phyloP scores from a whole-genome alignment of 2,113 vertebrate species.

The Podarcis muralis region DNA sequence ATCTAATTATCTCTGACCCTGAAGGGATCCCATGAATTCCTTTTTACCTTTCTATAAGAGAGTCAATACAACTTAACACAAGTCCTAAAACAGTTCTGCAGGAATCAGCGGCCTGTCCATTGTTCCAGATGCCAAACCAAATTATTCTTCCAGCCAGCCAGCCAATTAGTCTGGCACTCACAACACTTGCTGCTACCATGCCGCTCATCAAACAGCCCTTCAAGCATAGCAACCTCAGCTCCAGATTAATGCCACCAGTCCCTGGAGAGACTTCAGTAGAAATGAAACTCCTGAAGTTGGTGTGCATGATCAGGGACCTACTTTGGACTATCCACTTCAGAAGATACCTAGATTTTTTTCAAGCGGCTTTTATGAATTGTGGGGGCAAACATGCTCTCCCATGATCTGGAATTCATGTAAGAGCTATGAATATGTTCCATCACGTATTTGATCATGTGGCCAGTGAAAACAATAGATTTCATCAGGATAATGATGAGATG shows the following conservation, averaged over 20 bases:
- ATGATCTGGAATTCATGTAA: background rate
- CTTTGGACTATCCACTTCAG: background rate
- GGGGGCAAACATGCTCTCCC: background rate
- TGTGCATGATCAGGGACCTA: background rate
- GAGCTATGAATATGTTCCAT: background rate
- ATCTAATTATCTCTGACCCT: background rate
- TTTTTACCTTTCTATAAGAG: background rate
- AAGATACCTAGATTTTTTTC: background rate
- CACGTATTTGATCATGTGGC: background rate
- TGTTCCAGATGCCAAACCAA: background rate
- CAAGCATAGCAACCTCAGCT: background rate
- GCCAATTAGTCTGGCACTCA: too few relatives aligned
- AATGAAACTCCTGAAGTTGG: background rate
- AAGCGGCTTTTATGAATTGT: background rate
- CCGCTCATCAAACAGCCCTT: too few relatives aligned
- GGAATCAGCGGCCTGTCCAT: background rate
- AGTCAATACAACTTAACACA: background rate
- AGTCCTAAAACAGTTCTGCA: background rate
- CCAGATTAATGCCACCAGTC: background rate
- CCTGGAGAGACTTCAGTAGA: background rate
- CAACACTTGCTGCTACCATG: too few relatives aligned
- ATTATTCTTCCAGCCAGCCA: background rate
- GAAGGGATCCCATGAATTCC: background rate
- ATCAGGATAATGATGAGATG: conserved; percentile 14
- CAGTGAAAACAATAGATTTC: background rate